Base-by-base conservation (phyloP, 2,797 vertebrate species). In the Parauchenoglanis punctatus region DNA sequence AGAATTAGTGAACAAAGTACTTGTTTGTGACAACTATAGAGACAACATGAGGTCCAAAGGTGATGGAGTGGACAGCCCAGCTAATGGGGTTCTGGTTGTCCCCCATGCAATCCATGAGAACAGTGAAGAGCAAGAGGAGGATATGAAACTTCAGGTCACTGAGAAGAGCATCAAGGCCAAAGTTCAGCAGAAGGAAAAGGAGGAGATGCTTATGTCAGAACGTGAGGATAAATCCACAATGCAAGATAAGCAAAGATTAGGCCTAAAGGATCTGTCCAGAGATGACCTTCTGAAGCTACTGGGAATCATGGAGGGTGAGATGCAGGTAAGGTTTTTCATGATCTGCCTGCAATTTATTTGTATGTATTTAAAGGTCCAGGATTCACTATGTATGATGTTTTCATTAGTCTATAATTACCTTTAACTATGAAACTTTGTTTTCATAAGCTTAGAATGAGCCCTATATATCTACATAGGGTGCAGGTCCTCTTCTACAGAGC, bases 291-390 rank as follows among this genome's bases (percentile, higher is more conserved):
- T 99, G 44, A 96, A 94, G 90, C 95, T 99, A 31, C 96, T 99
- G 86, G 98, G 98, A 68, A 96, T 99, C 92, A 99, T 99, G 99
- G 99, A 99, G 93, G 97, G 98, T 91, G 99, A 99, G 88, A 92
- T 99, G 85, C 98, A 99, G 97, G 99, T 99, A 95, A 91, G 93
- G 78, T 31, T 28, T 28, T 20, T 56, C 18, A 44, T 28, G 3
- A 72, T 23, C 25, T 49, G 63, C 12, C 1, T 63, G 25, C 20
- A 81, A 17, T 35, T 0, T 12, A 56, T 56, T 25, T 78, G 28
- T 56, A 56, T 5, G 3, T 78, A 56, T 56, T 20, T 78, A 31
- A 25, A 49, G 5, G 5, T 49, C 46, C 46, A 35, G 35, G 35
- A 35, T 35, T 35, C 35, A 7, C 46, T 49, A 49, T 49, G 46